Evolutionary conservation across 2,888 invertebrate species (phyloP), one percentile per base, ranked within the genome.

Genomic region (Eupithecia inturbata): DNA sequence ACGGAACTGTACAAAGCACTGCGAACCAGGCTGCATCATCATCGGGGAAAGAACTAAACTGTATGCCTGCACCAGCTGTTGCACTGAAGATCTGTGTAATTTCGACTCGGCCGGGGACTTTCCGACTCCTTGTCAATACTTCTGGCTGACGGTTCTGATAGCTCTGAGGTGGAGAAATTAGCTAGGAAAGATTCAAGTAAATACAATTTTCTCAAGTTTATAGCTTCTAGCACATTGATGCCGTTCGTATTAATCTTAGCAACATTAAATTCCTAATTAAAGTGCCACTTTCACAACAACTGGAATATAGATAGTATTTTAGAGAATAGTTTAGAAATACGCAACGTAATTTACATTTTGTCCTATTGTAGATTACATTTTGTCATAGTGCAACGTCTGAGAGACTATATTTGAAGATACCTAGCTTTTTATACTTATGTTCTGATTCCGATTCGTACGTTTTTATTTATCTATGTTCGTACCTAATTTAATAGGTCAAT

Each of bases 1-100:
- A 87, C 95, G 98, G 16, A 97, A 97, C 87, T 98, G 98, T 87
- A 96, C 97, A 0, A 96, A 96, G 82, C 96, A 96, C 84, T 98
- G 98, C 89, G 97, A 98, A 82, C 96, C 97, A 0, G 98, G 98
- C 16, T 98, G 98, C 91, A 98, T 98, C 83, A 96, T 98, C 68
- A 98, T 98, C 79, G 98, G 98, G 0, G 98, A 98, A 87, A 93
- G 98, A 68, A 98, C 98, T 7, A 98, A 98, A 86, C 92, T 98
- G 1, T 97, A 97, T 89, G 97, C 98, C 19, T 98, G 98, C 89
- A 98, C 97, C 0, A 96, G 97, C 0, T 98, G 98, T 86, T 98
- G 98, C 88, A 96, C 96, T 79, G 95, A 95, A 14, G 96, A 96
- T 6, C 95, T 96, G 9, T 98, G 98, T 91, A 98, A 98, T 89